Evolutionary conservation across 2,888 invertebrate species (phyloP), one percentile per base, ranked within the genome.

Genomic region (Phasia obesa): DNA sequence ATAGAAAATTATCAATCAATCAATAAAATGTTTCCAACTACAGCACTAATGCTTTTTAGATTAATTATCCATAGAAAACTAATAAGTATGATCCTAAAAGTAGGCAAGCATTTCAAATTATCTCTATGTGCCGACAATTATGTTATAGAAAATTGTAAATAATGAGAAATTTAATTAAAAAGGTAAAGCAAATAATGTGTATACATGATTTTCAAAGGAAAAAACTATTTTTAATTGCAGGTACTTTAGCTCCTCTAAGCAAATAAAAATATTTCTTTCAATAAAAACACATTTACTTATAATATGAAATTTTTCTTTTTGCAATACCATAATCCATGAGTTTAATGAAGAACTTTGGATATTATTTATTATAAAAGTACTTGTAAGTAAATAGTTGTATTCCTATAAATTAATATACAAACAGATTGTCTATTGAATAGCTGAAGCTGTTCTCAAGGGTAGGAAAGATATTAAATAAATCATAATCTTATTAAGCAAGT

Each of bases 291-390:
- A 3, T 31, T 3, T 7, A 35, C 11, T 11, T 35, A 35, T 11
- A 35, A 35, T 35, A 35, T 21, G 1, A 51, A 51, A 9, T 13
- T 17, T 15, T 4, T 67, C 15, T 42, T 25, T 42, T 38, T 19
- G n/a, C n/a, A 17, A 38, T 7, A 55, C 25, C 31, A 21, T 55
- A 53, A 55, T 42, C 21, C 49, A 64, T 74, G 55, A 74, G 49
- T 55, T 13, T 64, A 74, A 64, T 64, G 64, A 31, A 27, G 42
- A n/a, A 21, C 17, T 53, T 27, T 21, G 62, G 7, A 9, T 1
- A 42, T 44, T 64, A 35, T 35, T 35, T 35, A 35, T n/a, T n/a
- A 35, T 11, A 11, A 2, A 11, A 35, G 11, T 35, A 11, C 35
- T 11, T 35, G 5, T n/a, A n/a, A n/a, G n/a, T n/a, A n/a, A n/a